A percentile compares a stretch with the other conserved stretches of the same genome.
Conservation (phyloP, 2,113 vertebrate genomes). For the Xerus inauris region DNA sequence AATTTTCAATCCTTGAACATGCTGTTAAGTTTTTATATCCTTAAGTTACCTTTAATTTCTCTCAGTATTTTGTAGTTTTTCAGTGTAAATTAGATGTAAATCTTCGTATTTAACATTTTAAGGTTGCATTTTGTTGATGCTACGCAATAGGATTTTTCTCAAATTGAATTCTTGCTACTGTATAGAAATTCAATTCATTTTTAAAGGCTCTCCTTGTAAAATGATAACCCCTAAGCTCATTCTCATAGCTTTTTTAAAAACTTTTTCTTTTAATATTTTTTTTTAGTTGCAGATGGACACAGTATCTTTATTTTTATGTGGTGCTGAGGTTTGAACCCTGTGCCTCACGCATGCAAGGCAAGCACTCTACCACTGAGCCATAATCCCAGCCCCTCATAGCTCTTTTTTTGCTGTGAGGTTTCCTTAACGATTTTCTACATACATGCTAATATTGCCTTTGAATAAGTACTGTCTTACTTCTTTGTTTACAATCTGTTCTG, state of each 20-base stretch:
- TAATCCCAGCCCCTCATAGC: too few species aligned
- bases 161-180: not conserved
- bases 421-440: not conserved
- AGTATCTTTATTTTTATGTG: too few species aligned
- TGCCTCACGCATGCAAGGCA: too few species aligned
- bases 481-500: not conserved
- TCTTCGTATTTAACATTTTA: constrained; percentile 3
- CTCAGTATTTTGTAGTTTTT: not conserved
- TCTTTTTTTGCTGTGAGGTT: not conserved
- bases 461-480: not conserved
- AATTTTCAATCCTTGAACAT: not conserved
- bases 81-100: not conserved
- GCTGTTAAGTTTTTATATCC: not conserved
- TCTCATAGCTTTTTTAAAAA: not conserved
- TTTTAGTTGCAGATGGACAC: too few species aligned
- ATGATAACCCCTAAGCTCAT: not conserved
- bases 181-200: not conserved
- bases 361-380: too few species aligned
- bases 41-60: constrained; percentile 33
- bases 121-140: not conserved
- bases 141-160: too few species aligned
- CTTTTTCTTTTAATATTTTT: too few species aligned
- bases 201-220: not conserved
- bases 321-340: too few species aligned
- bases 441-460: not conserved